Base-by-base conservation (phyloP, 1,140 invertebrate genomes). In the Yoshiicerus persimilis region DNA sequence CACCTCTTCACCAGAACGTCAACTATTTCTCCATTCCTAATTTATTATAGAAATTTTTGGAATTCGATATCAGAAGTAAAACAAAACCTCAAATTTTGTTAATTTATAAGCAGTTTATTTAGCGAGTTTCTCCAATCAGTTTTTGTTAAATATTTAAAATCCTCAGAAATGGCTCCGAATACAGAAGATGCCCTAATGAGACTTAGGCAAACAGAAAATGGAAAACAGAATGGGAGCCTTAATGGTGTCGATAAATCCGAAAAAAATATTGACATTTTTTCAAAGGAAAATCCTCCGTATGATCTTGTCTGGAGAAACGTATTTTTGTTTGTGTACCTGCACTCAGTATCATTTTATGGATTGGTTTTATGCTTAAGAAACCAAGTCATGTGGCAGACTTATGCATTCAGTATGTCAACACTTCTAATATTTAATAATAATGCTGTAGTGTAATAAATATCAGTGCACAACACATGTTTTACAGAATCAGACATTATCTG, bases 261-360 rank as follows among this genome's bases (percentile, higher is more conserved):
- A 4, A 56, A 77, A 5, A 30, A 77, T 27, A n/a, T 87, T n/a
- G 62, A 38, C 5, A 47, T 38, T 62, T 47, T 13, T n/a, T 8
- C 30, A 4, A 47, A 64, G 2, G 13, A 32, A 0, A n/a, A 10
- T 20, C 86, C 64, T 20, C 84, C 84, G 23, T 6, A 86, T 2
- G 36, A 87, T 32, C 86, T 94, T 20, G 91, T 92, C 10, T 92
- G 91, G 91, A 88, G 90, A 86, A 92, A 92, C 66, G 91, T 92
- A 1, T 39, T 62, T 13, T 70, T 92, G 10, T 92, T 91, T 84
- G 86, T 56, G 0, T 91, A 90, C 62, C 88, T 91, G 23, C 91
- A 92, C 77, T 32, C 88, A 16, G 89, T 87, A 32, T 89, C 90
- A 6, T n/a, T 91, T 10, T 90, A 89, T 34, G 91, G 91, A 56